Percentiles rank a stretch among this genome's conserved stretches.
Conservation (phyloP, 2,113 vertebrate genomes). For the Telmatochromis sp. region DNA sequence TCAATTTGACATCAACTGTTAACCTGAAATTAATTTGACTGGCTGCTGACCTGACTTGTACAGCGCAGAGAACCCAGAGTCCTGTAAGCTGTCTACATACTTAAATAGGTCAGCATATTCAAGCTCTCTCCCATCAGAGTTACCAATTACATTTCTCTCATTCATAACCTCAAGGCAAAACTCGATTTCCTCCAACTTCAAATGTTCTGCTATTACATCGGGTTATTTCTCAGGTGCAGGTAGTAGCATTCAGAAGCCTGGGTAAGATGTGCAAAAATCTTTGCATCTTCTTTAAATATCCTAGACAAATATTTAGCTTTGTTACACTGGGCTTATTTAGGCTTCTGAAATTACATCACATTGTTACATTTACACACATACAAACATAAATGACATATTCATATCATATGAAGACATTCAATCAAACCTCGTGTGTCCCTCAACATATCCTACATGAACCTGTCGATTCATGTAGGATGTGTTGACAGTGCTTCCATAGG, state of each 20-base stretch:
- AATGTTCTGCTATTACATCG: neutral
- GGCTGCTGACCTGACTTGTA: neutral
- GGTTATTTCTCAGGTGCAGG: neutral
- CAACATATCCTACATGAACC: neutral
- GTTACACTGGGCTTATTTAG: neutral
- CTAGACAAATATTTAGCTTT: neutral
- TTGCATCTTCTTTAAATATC: neutral
- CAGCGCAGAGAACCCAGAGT: neutral
- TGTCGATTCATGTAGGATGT: fast-evolving
- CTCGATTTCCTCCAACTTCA: neutral
- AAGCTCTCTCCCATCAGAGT: neutral
- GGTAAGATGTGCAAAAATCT: neutral
- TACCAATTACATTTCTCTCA: neutral
- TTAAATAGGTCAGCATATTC: neutral
- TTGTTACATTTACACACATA: neutral
- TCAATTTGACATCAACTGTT: neutral
- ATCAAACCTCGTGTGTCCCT: neutral
- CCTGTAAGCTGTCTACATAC: neutral
- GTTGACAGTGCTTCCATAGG: neutral
- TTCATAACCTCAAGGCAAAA: neutral
- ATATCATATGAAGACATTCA: neutral
- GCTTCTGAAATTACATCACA: neutral
- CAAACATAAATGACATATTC: neutral
- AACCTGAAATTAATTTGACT: neutral
- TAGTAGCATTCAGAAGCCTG: neutral